Percentiles rank a stretch among this genome's conserved stretches.
These are phyloP conservation scores for Grallaria varia DNA, from an alignment of 2,113 vertebrate genomes.

Conservation along the genomic window DNA sequence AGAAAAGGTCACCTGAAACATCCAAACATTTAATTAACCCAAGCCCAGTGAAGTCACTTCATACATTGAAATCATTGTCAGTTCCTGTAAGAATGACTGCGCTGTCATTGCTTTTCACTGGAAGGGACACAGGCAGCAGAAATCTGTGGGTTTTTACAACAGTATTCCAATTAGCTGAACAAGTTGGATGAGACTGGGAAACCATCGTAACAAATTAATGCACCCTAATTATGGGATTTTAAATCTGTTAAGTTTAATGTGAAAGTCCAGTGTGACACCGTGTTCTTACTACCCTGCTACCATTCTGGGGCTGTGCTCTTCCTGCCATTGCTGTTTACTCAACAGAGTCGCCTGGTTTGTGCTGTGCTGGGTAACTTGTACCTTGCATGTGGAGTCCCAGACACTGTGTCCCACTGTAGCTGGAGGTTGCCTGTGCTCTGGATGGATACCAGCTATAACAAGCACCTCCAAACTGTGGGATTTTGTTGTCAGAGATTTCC, in stretches of 20 bases:
- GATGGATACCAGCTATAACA: not conserved
- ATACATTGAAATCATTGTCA: conserved; percentile 1
- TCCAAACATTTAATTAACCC: conserved; percentile 49
- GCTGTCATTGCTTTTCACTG: not conserved
- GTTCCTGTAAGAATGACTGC: not conserved
- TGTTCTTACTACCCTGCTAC: fast-evolving
- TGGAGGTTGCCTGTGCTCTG: not conserved
- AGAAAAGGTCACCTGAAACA: conserved; percentile 7
- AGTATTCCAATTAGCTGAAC: not conserved
- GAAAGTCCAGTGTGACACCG: not conserved
- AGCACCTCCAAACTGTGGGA: not conserved
- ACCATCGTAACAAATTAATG: not conserved
- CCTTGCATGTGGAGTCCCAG: not conserved
- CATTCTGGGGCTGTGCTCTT: not conserved
- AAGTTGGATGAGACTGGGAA: not conserved
- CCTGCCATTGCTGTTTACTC: not conserved
- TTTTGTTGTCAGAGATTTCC: not conserved
- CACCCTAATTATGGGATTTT: not conserved
- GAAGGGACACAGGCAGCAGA: not conserved
- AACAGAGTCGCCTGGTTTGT: not conserved
- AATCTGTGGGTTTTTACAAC: not conserved
- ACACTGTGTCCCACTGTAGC: not conserved
- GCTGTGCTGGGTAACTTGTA: not conserved
- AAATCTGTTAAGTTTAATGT: not conserved
- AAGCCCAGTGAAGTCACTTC: not conserved